Conservation (phyloP, 2,797 vertebrate genomes). For the Megaceryle alcyon region DNA sequence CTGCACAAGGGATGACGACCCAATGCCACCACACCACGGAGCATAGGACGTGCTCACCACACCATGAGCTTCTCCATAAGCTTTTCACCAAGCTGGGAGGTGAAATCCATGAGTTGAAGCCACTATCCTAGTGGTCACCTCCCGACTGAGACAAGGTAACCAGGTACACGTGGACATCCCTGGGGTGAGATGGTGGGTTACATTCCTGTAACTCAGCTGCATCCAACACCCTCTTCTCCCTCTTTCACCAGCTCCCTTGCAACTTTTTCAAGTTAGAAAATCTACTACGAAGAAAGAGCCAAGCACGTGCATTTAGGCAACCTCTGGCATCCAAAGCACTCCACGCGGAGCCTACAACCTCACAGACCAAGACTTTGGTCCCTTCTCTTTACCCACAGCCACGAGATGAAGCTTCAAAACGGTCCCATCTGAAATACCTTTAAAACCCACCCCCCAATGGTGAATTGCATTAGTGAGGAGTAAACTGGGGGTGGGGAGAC, state of each 20-base stretch:
- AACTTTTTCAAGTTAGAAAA: not conserved
- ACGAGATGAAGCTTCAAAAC: not conserved
- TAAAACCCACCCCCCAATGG: not conserved
- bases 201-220: not conserved
- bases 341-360: not conserved
- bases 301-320: not conserved
- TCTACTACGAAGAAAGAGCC: fast-evolving
- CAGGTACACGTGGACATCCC: not conserved
- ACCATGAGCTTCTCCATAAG: fast-evolving
- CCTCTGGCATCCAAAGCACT: not conserved
- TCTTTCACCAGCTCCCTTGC: not conserved
- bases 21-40: fast-evolving
- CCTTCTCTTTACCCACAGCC: not conserved
- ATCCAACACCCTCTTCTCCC: not conserved
- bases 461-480: not conserved
- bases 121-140: not conserved
- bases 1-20: fast-evolving
- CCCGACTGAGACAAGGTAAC: not conserved
- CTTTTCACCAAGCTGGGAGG: not conserved
- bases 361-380: not conserved
- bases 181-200: fast-evolving
- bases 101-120: not conserved
- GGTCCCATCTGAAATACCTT: not conserved
- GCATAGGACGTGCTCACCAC: fast-evolving
- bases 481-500: not conserved